Base-by-base conservation (phyloP, 2,888 invertebrate genomes). In the Nephrocerus scutellatus region DNA sequence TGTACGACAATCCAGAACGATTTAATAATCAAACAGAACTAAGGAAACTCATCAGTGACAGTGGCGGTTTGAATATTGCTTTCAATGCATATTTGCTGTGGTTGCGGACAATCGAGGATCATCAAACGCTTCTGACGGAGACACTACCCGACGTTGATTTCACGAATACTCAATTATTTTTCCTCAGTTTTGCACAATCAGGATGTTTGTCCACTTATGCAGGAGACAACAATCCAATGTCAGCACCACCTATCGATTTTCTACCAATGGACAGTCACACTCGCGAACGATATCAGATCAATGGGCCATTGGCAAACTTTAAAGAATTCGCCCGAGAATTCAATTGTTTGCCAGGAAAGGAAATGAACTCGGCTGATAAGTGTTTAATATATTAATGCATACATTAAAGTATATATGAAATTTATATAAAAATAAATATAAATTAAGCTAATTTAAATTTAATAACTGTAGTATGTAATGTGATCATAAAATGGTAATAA, bases 321-420 rank as follows among this genome's bases (percentile, higher is more conserved):
- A 44, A 43, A 7, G 64, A 64, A 30, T 66, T 66, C 31, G 55
- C 58, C 2, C 44, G 59, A 6, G 64, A 64, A 39, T 64, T 66
- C 18, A 53, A 49, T 10, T 64, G 64, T 24, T 46, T 52, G 1
- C 37, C 55, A 4, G 64, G 64, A 36, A 43, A 54, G 0, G 54
- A 54, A 5, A 66, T 64, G 67, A 65, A 66, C 48, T 55, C 51
- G 3, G 62, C 51, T 19, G 62, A 64, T 35, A 66, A 64, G 40
- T 64, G 64, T 46, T 21, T 52, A 24, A 32, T 61, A 35, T 62
- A 52, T 46, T 66, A n/a, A n/a, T n/a, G n/a, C n/a, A n/a, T n/a
- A n/a, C n/a, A n/a, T n/a, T n/a, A n/a, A n/a, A n/a, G n/a, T n/a
- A n/a, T n/a, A n/a, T n/a, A n/a, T n/a, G n/a, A n/a, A n/a, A n/a